These are phyloP conservation scores for Perca fluviatilis DNA, from an alignment of 2,113 vertebrate genomes.

Conservation along the genomic window DNA sequence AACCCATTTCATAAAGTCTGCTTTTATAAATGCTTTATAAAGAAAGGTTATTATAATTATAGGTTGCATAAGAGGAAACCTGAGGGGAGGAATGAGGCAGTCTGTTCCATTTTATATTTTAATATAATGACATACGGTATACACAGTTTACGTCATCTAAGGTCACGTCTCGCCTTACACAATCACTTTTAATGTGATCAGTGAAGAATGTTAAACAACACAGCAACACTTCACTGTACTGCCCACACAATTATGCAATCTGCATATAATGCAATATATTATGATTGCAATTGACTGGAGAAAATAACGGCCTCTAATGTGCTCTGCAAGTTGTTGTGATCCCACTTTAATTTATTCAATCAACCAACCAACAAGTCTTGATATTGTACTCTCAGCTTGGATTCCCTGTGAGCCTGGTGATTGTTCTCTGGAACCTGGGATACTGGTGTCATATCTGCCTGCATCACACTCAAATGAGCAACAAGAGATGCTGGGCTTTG, in stretches of 20 bases:
- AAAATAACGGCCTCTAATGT: conserved; percentile 53
- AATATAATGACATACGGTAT: neutral
- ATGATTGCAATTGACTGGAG: conserved; percentile 58
- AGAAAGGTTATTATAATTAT: neutral
- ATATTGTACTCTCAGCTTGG: conserved; percentile 15
- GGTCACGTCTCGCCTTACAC: neutral
- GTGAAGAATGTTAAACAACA: neutral
- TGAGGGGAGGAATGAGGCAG: neutral
- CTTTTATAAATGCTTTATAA: neutral
- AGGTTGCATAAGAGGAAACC: neutral
- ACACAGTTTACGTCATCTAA: neutral
- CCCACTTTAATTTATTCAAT: conserved; percentile 66
- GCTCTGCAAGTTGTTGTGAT: conserved; percentile 60
- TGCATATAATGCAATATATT: conserved; percentile 49
- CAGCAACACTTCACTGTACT: neutral
- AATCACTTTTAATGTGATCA: conserved; percentile 22
- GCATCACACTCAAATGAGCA: conserved; percentile 21
- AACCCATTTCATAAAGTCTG: neutral
- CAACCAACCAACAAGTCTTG: conserved; percentile 59
- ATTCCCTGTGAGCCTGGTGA: conserved; percentile 2
- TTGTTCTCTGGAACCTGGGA: conserved; percentile 38
- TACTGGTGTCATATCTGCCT: neutral
- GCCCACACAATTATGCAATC: conserved; percentile 45
- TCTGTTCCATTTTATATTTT: neutral
- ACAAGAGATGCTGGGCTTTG: conserved; percentile 5